phyloP scores from a whole-genome alignment of 2,113 vertebrate genomes.

The Sakesphorus luctuosus region DNA sequence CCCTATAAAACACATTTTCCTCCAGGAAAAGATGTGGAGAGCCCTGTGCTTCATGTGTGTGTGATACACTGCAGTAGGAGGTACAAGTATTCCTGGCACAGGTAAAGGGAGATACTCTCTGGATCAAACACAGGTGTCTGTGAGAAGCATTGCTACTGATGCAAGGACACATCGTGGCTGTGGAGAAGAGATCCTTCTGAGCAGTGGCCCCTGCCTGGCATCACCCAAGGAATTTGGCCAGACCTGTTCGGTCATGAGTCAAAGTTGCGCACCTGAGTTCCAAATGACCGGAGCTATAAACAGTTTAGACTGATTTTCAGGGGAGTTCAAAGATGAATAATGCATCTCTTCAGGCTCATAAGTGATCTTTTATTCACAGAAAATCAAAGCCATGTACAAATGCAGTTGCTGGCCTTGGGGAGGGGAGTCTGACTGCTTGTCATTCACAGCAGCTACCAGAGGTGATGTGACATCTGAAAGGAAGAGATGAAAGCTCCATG shows the following conservation, averaged over 20 bases:
- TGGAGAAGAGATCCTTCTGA: not conserved
- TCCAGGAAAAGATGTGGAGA: not conserved
- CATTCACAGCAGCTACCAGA: not conserved
- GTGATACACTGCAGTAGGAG: not conserved
- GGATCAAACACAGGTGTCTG: not conserved
- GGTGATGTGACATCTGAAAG: not conserved
- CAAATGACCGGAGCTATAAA: not conserved
- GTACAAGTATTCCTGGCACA: not conserved
- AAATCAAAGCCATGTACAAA: not conserved
- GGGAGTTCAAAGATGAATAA: not conserved
- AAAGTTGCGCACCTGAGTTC: not conserved
- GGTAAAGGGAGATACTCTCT: not conserved
- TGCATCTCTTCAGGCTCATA: not conserved
- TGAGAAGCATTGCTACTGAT: not conserved
- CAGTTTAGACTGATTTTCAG: not conserved
- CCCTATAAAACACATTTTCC: not conserved
- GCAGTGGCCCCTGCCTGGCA: not conserved
- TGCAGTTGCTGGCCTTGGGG: not conserved
- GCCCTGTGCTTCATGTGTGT: accelerated
- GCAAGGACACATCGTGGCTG: not conserved
- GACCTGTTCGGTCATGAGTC: not conserved
- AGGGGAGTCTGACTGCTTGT: not conserved
- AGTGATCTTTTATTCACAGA: not conserved
- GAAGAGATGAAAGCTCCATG: not conserved
- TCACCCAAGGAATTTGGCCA: not conserved